Evolutionary conservation across 2,113 vertebrate genomes (phyloP).

Genomic region (Clarias gariepinus): DNA sequence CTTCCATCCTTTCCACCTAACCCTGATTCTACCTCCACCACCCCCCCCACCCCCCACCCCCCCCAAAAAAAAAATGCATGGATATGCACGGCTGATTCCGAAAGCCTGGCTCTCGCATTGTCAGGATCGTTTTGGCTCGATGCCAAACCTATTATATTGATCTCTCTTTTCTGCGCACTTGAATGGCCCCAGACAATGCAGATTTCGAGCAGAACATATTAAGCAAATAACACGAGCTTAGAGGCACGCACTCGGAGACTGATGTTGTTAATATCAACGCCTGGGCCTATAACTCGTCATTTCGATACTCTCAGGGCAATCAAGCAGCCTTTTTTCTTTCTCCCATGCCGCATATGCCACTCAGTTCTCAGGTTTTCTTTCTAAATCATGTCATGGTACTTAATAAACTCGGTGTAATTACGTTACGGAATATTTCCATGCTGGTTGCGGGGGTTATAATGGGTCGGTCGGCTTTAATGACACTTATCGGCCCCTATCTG

Average conservation of each 20-base stretch:
- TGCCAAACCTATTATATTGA: slow-evolving; percentile 82
- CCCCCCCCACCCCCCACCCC: neutral
- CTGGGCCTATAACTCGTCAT: slow-evolving; percentile 48
- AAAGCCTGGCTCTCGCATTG: slow-evolving; percentile 76
- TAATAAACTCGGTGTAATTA: slow-evolving; percentile 58
- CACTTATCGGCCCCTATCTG: slow-evolving; percentile 72
- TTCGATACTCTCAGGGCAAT: slow-evolving; percentile 36
- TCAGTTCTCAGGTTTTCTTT: slow-evolving; percentile 22
- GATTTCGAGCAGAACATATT: slow-evolving; percentile 78
- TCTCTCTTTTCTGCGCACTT: slow-evolving; percentile 78
- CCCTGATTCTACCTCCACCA: neutral
- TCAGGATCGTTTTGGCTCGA: slow-evolving; percentile 75
- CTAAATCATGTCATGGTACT: slow-evolving; percentile 34
- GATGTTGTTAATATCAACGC: slow-evolving; percentile 58
- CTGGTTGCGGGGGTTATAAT: slow-evolving; percentile 59
- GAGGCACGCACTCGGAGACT: slow-evolving; percentile 62
- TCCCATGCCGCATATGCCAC: slow-evolving; percentile 14
- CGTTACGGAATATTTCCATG: slow-evolving; percentile 60
- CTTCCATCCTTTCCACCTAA: slow-evolving; percentile 3
- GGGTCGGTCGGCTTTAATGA: slow-evolving; percentile 58
- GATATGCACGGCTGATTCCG: slow-evolving; percentile 76
- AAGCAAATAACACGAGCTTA: slow-evolving; percentile 71
- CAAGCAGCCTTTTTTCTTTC: slow-evolving; percentile 26
- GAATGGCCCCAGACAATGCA: slow-evolving; percentile 76
- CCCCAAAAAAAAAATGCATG: slow-evolving; percentile 45